These are phyloP conservation scores for Habropoda laboriosa DNA, from an alignment of 1,140 invertebrate species.

Conservation along the genomic window DNA sequence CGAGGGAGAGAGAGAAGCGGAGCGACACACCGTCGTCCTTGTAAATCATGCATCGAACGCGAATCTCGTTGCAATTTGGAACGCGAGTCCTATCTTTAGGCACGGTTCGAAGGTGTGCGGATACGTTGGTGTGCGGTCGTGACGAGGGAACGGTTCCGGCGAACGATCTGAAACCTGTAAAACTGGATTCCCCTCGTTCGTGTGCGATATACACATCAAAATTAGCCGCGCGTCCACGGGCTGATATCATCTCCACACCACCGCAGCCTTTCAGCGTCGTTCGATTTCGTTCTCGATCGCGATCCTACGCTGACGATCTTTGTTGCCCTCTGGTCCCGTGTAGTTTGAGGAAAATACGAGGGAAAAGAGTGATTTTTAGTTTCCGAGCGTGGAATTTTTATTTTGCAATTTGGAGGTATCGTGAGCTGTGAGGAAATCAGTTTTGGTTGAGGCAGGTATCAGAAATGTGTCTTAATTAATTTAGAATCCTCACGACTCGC, in stretches of 20 bases:
- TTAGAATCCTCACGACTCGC: no score
- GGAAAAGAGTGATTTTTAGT: no score
- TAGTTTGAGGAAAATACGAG: no score
- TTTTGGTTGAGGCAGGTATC: no score
- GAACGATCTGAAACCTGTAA: slow-evolving; percentile 64
- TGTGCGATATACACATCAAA: slow-evolving; percentile 57
- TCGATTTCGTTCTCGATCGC: slow-evolving; percentile 42
- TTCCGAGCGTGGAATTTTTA: no score
- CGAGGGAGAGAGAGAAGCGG: no score
- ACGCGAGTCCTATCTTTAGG: slow-evolving; percentile 36
- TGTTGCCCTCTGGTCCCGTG: no score
- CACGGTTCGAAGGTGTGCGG: not conserved
- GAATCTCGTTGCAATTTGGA: slow-evolving; percentile 18
- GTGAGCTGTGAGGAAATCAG: no score
- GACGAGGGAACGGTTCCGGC: slow-evolving; percentile 53
- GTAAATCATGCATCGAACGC: not conserved
- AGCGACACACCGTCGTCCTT: not conserved
- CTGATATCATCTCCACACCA: slow-evolving; percentile 49
- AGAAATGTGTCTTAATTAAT: no score
- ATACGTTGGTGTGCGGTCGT: slow-evolving; percentile 23
- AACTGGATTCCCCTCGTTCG: slow-evolving; percentile 60
- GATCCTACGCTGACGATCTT: not conserved
- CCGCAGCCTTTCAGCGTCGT: not conserved
- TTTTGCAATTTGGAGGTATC: no score
- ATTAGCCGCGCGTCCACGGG: slow-evolving; percentile 38